Evolutionary conservation across 2,888 invertebrate genomes (phyloP), one percentile per base, ranked within the genome.

Genomic region (Dynastes maya): DNA sequence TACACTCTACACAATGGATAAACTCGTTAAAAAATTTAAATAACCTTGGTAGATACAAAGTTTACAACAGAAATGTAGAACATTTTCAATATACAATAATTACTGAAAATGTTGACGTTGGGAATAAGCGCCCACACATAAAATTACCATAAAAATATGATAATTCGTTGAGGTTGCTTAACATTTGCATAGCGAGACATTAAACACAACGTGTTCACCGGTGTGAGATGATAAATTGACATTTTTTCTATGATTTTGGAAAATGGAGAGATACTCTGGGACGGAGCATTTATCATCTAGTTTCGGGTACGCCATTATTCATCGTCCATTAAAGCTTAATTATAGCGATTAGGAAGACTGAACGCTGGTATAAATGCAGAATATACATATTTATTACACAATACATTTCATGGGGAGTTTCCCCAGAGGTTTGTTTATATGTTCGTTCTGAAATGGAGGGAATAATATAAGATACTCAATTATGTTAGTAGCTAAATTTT

Each of bases 241-340:
- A 8, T 68, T 68, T 63, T 68, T 68, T 32, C 68, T 51, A 68
- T 51, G 29, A 68, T 68, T 68, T 68, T 51, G 68, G 68, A 51
- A 68, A 68, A 68, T 68, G 51, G 68, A 68, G 68, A 51, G 68
- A 68, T 51, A 68, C 51, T 49, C 68, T 29, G 68, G 68, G 68
- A 68, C 68, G 27, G 27, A 68, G 29, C 51, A 68, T 68, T 68
- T 68, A 68, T 68, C 68, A 68, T 68, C 40, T 68, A 68, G 51
- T 68, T 68, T 68, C 40, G 68, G 51, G 68, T 68, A 32, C 49
- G 51, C 51, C 51, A 68, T 68, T 68, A 68, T 68, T 51, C 68
- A 68, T 68, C 68, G 68, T 68, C 61, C 74, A 75, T 72, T 72
- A 72, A 72, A 75, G 61, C 74, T 63, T 75, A 75, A 78, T 78